Evolutionary conservation across 2,113 vertebrate species (phyloP).

Genomic region (Lichenostomus cassidix): DNA sequence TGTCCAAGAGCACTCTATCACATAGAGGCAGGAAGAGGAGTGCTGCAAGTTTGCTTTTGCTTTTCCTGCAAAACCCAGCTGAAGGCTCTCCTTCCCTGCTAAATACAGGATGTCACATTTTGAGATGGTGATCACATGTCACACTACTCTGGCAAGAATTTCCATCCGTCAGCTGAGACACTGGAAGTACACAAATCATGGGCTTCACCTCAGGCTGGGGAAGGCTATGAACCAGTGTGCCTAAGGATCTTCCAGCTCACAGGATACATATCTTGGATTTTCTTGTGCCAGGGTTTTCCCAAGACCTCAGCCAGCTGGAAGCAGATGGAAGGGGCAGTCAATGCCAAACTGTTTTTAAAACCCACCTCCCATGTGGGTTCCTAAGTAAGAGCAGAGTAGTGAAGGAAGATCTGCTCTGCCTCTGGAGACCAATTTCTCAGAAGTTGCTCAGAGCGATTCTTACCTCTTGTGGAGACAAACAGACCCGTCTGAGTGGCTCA

Average conservation of each 20-base stretch:
- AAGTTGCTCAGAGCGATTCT: background rate
- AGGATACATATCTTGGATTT: background rate
- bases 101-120: background rate
- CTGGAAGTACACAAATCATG: fast-evolving
- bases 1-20: background rate
- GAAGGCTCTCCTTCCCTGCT: background rate
- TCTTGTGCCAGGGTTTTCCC: background rate
- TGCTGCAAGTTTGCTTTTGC: background rate
- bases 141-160: background rate
- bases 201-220: background rate
- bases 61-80: background rate
- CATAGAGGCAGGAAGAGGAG: background rate
- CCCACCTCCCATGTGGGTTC: background rate
- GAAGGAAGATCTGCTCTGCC: background rate
- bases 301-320: background rate
- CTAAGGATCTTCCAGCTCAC: background rate
- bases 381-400: background rate
- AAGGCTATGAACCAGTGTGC: background rate
- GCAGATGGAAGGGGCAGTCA: background rate
- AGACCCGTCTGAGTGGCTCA: background rate
- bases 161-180: background rate
- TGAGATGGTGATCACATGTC: background rate
- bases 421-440: background rate
- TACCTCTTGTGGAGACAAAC: background rate
- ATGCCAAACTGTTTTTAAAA: background rate